Conservation (phyloP, 2,113 vertebrate genomes). For the Lipotes vexillifer region DNA sequence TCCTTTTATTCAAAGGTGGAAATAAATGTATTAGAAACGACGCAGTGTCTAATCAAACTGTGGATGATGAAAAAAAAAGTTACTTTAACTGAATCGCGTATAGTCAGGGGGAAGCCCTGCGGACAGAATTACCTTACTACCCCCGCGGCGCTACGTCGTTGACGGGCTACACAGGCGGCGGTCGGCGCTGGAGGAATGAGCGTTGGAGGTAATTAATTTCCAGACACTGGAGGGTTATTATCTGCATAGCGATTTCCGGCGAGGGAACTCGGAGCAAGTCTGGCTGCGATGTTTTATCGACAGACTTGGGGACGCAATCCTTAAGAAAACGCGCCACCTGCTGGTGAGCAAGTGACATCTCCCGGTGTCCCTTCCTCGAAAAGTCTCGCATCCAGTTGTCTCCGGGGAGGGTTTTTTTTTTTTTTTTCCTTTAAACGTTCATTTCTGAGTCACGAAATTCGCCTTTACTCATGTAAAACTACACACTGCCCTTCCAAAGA, state of each 20-base stretch:
- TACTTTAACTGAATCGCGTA: not conserved
- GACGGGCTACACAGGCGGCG: not conserved
- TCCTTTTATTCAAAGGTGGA: not conserved
- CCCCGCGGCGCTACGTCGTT: not conserved
- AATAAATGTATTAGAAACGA: not conserved
- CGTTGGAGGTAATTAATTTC: conserved; percentile 61
- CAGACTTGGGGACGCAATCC: conserved; percentile 37
- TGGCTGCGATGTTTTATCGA: not conserved
- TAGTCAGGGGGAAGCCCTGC: not conserved
- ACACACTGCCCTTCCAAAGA: not conserved
- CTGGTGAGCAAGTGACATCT: conserved; percentile 47
- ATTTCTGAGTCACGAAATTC: not conserved
- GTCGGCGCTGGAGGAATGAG: not conserved
- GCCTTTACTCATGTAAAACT: not conserved
- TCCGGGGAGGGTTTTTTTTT: not conserved
- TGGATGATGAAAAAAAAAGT: not conserved
- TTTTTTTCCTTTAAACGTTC: not conserved
- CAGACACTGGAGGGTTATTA: conserved; percentile 47
- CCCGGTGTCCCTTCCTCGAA: fast-evolving
- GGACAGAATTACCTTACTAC: not conserved
- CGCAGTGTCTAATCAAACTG: not conserved
- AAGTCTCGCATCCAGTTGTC: not conserved
- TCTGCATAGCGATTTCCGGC: conserved; percentile 50
- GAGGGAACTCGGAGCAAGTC: not conserved
- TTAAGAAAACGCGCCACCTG: conserved; percentile 84